These are phyloP conservation scores for Saccopteryx leptura DNA, from an alignment of 2,113 vertebrate genomes.

Conservation along the genomic window DNA sequence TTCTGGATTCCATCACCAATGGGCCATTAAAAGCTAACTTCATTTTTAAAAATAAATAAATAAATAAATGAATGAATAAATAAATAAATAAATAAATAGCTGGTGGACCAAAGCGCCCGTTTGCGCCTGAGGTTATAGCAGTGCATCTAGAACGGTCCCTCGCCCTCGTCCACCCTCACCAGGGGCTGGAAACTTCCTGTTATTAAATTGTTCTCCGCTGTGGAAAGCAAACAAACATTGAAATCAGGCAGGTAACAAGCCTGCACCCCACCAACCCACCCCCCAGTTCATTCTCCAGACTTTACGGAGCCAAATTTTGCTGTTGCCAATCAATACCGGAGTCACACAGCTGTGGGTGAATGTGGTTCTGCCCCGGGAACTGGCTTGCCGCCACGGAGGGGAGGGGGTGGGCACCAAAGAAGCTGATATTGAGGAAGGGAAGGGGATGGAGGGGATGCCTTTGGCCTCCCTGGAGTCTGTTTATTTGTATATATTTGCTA, in stretches of 20 bases:
- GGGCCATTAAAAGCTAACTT: conserved; percentile 68
- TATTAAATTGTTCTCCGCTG: conserved; percentile 76
- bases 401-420: neutral
- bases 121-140: conserved; percentile 66
- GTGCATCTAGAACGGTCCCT: neutral
- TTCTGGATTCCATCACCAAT: conserved; percentile 74
- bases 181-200: conserved; percentile 60
- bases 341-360: conserved; percentile 45
- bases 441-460: neutral
- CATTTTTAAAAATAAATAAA: neutral
- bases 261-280: neutral
- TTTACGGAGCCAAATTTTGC: conserved; percentile 69
- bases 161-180: conserved; percentile 10
- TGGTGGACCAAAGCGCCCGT: neutral
- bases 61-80: too few species aligned
- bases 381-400: conserved; percentile 1
- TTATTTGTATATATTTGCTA: conserved; percentile 5
- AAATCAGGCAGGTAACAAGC: conserved; percentile 52
- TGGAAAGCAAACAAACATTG: conserved; percentile 75
- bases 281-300: conserved; percentile 48
- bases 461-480: neutral
- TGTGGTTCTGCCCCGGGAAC: neutral
- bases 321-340: neutral
- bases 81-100: too few species aligned
- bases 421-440: neutral